Base-by-base conservation (phyloP, 2,113 vertebrate species). In the Colinus virginianus region DNA sequence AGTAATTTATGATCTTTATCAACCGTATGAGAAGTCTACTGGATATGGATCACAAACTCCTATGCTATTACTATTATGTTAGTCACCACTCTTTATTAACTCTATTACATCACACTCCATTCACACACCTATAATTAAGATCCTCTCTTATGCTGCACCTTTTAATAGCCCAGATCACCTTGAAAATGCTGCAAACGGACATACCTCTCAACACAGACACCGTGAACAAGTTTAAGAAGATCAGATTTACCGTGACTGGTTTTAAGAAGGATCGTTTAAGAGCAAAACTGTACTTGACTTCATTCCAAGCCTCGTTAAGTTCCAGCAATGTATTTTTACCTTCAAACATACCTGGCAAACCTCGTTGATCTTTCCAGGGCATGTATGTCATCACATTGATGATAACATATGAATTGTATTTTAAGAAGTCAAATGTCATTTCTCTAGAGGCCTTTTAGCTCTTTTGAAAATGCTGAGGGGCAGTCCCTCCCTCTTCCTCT, bases 41-140 rank as follows among this genome's bases (percentile, higher is more conserved):
- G 69, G 95, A 61, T 80, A 96, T 55, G 95, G 95, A 95, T 90
- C 96, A 96, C 94, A 95, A 95, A 95, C 36, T 87, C 87, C 13
- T 75, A 87, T 2, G 4, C 76, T 68, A 71, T 90, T 91, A 95
- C 80, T 92, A 93, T 66, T 86, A 93, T 71, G 79, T 78, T 84
- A 85, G 72, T 69, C 85, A 86, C 89, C 63, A 67, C 32, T 67
- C 72, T 85, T 95, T 95, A 93, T 88, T 90, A 96, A 96, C 82
- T 94, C 69, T 6, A 88, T 95, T 91, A 91, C 93, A 92, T 91
- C 87, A 90, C 70, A 78, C 71, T 90, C 87, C 8, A 30, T 70
- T 94, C 87, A 75, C 63, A 43, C 61, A 12, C 64, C 76, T 77
- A 51, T 95, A 93, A 96, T 95, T 95, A 96, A 95, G 77, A 40